These are phyloP conservation scores for Pogoniulus pusillus DNA, from an alignment of 2,797 vertebrate genomes.

Conservation along the genomic window DNA sequence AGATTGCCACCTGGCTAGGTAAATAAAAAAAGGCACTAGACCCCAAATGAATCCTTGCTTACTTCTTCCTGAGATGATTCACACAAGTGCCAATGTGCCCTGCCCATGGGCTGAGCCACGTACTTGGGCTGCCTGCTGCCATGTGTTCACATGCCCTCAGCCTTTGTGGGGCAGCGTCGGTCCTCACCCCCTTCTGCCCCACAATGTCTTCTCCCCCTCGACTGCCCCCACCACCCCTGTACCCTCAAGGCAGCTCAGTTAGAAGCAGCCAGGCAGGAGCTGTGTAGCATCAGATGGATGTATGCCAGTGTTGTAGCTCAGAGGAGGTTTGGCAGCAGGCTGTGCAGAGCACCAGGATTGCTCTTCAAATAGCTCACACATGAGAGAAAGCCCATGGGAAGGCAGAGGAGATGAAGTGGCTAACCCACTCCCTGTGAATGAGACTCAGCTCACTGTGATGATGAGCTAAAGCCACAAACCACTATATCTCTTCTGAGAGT, in stretches of 20 bases:
- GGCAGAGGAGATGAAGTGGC: neutral
- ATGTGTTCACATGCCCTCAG: neutral
- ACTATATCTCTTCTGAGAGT: too few relatives aligned
- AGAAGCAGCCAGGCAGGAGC: fast-evolving
- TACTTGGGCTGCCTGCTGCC: neutral
- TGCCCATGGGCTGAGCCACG: fast-evolving
- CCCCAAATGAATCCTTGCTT: neutral
- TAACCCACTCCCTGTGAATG: neutral
- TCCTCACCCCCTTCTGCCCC: neutral
- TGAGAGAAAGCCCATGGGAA: neutral
- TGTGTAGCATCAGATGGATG: fast-evolving
- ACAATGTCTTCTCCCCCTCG: fast-evolving
- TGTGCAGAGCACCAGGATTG: neutral
- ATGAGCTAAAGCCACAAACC: too few relatives aligned
- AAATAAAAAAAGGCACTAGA: neutral
- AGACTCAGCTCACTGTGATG: too few relatives aligned
- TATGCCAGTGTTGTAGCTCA: neutral
- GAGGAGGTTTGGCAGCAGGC: fast-evolving
- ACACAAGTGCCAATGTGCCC: fast-evolving
- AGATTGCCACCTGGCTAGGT: neutral
- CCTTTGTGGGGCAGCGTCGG: neutral
- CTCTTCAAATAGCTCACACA: neutral
- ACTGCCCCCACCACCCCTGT: fast-evolving
- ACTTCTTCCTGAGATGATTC: neutral
- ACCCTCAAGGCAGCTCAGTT: fast-evolving